Evolutionary conservation across 2,888 invertebrate species (phyloP).

Genomic region (Helleia helle): DNA sequence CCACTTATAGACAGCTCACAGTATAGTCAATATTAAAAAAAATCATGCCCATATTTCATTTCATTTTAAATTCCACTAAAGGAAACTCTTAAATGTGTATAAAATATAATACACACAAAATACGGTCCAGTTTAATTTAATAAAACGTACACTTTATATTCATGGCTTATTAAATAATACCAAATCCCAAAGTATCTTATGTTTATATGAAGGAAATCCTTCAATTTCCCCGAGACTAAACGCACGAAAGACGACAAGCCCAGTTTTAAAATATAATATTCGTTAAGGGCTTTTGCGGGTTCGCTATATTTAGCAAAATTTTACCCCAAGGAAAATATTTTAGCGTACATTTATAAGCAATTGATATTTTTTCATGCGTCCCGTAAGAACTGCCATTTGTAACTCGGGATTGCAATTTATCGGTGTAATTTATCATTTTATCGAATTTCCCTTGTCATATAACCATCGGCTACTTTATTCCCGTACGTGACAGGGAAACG

Average conservation of each 20-base stretch:
- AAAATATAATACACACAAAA: no score
- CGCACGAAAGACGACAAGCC: slow-evolving; percentile 20
- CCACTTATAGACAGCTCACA: no score
- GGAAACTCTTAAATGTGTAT: no score
- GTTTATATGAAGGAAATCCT: slow-evolving; percentile 5
- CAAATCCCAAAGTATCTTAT: slow-evolving; percentile 3
- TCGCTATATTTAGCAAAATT: slow-evolving; percentile 35
- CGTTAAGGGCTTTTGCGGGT: slow-evolving; percentile 28
- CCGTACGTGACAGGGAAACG: not conserved
- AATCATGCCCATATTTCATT: no score
- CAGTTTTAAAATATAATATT: slow-evolving; percentile 32
- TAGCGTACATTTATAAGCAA: slow-evolving; percentile 43
- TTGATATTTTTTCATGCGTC: slow-evolving; percentile 58
- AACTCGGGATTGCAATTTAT: slow-evolving; percentile 56
- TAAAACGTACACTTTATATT: not conserved
- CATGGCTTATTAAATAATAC: not conserved
- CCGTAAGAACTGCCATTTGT: slow-evolving; percentile 51
- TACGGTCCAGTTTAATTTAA: not conserved
- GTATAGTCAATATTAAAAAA: no score
- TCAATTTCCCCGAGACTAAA: slow-evolving; percentile 5
- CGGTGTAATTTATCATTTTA: slow-evolving; percentile 55
- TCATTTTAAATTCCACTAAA: no score
- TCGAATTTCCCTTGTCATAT: slow-evolving; percentile 34
- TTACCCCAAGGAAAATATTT: slow-evolving; percentile 32
- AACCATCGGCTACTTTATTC: slow-evolving; percentile 11